Conservation (phyloP, 2,888 invertebrate species). For the Margaritifera margaritifera region DNA sequence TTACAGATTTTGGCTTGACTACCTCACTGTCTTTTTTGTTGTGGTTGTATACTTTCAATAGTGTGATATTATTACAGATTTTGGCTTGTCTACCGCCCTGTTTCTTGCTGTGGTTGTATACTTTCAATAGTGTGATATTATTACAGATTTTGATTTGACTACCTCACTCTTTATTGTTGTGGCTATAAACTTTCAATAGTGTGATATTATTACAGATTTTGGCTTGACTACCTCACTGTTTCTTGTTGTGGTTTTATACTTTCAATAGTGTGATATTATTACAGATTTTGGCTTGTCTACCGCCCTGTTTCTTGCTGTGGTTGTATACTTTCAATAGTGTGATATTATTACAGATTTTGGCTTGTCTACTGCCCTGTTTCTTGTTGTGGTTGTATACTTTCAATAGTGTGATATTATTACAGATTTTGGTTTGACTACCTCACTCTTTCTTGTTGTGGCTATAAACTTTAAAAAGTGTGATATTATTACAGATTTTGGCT, state of each 20-base stretch:
- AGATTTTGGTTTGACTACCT: conserved; percentile 32
- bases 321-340: conserved; percentile 24
- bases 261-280: conserved; percentile 10
- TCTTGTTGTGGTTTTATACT: conserved; percentile 23
- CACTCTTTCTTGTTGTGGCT: conserved; percentile 18
- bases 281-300: conserved; percentile 32
- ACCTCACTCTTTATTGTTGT: conserved; percentile 21
- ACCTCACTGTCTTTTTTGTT: conserved; percentile 20
- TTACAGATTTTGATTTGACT: conserved; percentile 33
- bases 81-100: conserved; percentile 23
- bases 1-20: conserved; percentile 33
- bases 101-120: conserved; percentile 22
- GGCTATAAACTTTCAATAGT: conserved; percentile 22
- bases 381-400: conserved; percentile 25
- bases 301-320: conserved; percentile 16
- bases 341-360: conserved; percentile 28
- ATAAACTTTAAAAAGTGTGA: conserved; percentile 15
- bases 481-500: conserved; percentile 28
- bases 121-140: conserved; percentile 10
- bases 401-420: conserved; percentile 9
- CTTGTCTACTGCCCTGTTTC: conserved; percentile 19
- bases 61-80: conserved; percentile 22
- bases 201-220: conserved; percentile 26
- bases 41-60: conserved; percentile 26
- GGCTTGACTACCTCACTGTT: conserved; percentile 23